Conservation (phyloP, 2,888 invertebrate species). For the Ceraclea dissimilis region DNA sequence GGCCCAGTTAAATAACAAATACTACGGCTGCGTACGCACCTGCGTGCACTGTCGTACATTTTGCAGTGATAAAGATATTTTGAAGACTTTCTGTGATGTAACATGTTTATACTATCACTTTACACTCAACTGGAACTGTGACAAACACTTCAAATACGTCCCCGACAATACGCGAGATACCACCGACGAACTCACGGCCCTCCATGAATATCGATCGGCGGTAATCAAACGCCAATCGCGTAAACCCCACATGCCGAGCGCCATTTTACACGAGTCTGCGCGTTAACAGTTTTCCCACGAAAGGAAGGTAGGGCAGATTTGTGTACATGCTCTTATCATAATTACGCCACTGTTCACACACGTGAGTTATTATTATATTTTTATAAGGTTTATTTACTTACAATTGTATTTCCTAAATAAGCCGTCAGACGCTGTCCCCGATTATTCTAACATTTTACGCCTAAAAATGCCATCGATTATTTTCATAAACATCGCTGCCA, state of each 20-base stretch:
- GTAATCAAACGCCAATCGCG: slow-evolving; percentile 43
- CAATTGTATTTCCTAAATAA: slow-evolving; percentile 9
- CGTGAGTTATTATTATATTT: slow-evolving; percentile 19
- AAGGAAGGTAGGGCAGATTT: slow-evolving; percentile 9
- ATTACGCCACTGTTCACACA: background rate
- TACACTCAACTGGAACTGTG: slow-evolving; percentile 40
- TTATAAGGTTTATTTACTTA: slow-evolving; percentile 18
- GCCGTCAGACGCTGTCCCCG: background rate
- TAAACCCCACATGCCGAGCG: slow-evolving; percentile 50
- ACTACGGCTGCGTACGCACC: slow-evolving; percentile 96
- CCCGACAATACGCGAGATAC: slow-evolving; percentile 38
- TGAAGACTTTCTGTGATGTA: slow-evolving; percentile 45
- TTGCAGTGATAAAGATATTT: slow-evolving; percentile 37
- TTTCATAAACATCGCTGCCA: slow-evolving; percentile 21
- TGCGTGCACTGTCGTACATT: slow-evolving; percentile 59
- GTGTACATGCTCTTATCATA: background rate
- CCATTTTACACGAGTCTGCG: slow-evolving; percentile 68
- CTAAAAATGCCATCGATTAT: slow-evolving; percentile 23
- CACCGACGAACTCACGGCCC: slow-evolving; percentile 46
- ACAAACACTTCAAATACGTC: slow-evolving; percentile 41
- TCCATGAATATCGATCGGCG: slow-evolving; percentile 60
- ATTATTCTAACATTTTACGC: slow-evolving; percentile 16
- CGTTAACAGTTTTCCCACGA: slow-evolving; percentile 29
- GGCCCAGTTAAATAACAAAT: slow-evolving; percentile 79
- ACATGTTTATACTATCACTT: slow-evolving; percentile 45